These are phyloP conservation scores for Atrina japonica DNA, from an alignment of 2,888 invertebrate genomes.

Conservation along the genomic window DNA sequence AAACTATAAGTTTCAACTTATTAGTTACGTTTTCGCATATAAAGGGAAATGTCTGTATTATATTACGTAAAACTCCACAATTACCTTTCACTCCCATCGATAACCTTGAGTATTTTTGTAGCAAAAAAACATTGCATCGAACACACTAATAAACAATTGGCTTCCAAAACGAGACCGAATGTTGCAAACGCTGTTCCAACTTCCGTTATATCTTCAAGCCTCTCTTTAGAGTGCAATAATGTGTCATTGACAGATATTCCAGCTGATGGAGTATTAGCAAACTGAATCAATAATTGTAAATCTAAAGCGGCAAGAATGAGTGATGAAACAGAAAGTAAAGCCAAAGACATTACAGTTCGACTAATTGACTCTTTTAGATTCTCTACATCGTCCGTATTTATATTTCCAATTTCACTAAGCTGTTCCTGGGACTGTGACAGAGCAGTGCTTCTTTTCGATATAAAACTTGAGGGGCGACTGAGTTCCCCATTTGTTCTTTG, in stretches of 20 bases:
- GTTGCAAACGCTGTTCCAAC: conserved; percentile 94
- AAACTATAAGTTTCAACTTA: too few relatives aligned
- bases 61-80: neutral
- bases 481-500: conserved; percentile 58
- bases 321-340: conserved; percentile 92
- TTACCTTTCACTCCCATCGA: conserved; percentile 88
- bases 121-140: conserved; percentile 96
- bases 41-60: too few relatives aligned
- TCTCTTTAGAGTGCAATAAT: conserved; percentile 48
- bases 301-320: conserved; percentile 91
- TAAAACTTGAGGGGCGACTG: conserved; percentile 62
- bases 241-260: conserved; percentile 33
- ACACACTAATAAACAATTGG: conserved; percentile 95
- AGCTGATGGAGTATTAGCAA: conserved; percentile 14
- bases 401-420: conserved; percentile 36
- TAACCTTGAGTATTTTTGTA: conserved; percentile 93
- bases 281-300: conserved; percentile 85
- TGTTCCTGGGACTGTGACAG: conserved; percentile 54
- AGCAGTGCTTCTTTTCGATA: conserved; percentile 52
- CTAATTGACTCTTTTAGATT: conserved; percentile 33
- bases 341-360: conserved; percentile 84
- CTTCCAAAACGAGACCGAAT: conserved; percentile 91
- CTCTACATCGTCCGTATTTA: neutral
- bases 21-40: too few relatives aligned
- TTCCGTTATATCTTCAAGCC: conserved; percentile 90